Base-by-base conservation (phyloP, 2,888 invertebrate species). In the Stenoptilia bipunctidactyla region DNA sequence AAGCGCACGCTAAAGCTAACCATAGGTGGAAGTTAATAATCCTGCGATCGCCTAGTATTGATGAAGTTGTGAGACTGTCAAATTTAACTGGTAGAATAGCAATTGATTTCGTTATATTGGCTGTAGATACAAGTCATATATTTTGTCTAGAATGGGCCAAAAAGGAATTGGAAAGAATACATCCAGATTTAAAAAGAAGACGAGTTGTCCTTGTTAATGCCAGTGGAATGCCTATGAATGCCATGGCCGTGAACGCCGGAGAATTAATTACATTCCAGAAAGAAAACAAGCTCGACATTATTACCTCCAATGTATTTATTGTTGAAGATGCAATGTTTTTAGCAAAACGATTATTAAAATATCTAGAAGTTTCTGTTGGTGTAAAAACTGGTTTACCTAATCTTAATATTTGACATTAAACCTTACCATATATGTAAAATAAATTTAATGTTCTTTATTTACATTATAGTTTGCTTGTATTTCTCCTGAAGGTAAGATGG, bases 361-460 rank as follows among this genome's bases (percentile, higher is more conserved):
- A 77, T 43, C 53, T 83, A 38, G 73, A 79, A 68, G 73, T 74
- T 9, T 66, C 74, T 34, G 34, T 79, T 45, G 84, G 84, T 52
- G 51, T 70, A 15, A 66, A 65, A 35, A 80, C 80, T 49, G 83
- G 84, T 41, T 63, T 84, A 43, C 84, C 84, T 15, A 80, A 80
- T 56, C 40, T 83, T 40, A 75, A 80, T 63, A 54, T 77, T 36
- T 74, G 45, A 68, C 40, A 34, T n/a, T n/a, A n/a, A n/a, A n/a
- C n/a, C n/a, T n/a, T n/a, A n/a, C n/a, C n/a, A n/a, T n/a, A n/a
- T n/a, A n/a, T n/a, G n/a, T n/a, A n/a, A n/a, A n/a, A n/a, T n/a
- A n/a, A n/a, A n/a, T n/a, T n/a, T n/a, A n/a, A n/a, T n/a, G n/a
- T n/a, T n/a, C n/a, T n/a, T n/a, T n/a, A n/a, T n/a, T n/a, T n/a